Conservation (phyloP, 2,113 vertebrate species). For the Tinamus guttatus region DNA sequence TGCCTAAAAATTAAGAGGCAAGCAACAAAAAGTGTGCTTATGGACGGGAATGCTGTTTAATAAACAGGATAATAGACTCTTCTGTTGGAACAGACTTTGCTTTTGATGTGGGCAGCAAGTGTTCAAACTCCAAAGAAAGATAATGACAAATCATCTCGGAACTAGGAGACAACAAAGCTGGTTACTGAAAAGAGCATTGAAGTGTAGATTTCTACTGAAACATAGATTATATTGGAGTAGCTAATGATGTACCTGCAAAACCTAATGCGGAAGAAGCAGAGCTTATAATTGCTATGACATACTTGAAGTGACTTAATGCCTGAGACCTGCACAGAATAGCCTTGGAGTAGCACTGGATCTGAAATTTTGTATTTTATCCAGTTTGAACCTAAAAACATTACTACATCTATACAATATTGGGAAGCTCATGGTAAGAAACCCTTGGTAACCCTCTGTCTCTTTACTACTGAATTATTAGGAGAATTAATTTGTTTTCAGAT, state of each 20-base stretch:
- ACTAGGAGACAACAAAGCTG: neutral
- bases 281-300: slow-evolving; percentile 27
- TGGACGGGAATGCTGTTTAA: neutral
- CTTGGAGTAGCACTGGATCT: neutral
- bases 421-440: neutral
- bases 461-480: neutral
- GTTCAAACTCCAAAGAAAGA: neutral
- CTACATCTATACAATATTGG: neutral
- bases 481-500: neutral
- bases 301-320: slow-evolving; percentile 49
- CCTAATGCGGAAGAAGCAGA: slow-evolving; percentile 20
- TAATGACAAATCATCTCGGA: neutral
- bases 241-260: slow-evolving; percentile 20
- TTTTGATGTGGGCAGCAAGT: neutral
- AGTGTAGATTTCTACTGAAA: neutral
- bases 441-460: neutral
- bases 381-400: neutral
- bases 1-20: neutral
- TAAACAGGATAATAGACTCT: neutral
- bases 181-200: neutral
- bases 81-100: neutral
- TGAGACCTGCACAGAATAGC: slow-evolving; percentile 14
- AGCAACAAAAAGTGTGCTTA: neutral
- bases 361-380: neutral
- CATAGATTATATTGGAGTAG: neutral